Conservation (phyloP, 2,113 vertebrate genomes). For the Acanthochromis polyacanthus region DNA sequence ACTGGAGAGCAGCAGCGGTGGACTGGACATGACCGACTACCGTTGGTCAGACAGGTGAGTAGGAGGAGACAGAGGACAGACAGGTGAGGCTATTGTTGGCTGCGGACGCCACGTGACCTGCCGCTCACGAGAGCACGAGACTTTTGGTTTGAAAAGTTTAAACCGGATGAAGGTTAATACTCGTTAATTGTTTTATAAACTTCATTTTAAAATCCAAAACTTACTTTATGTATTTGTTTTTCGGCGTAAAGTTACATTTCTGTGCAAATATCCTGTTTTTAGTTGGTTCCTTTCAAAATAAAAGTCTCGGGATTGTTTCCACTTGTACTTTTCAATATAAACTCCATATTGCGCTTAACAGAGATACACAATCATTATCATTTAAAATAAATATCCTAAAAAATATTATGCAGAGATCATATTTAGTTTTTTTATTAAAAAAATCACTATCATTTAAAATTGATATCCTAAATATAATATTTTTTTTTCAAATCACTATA, state of each 20-base stretch:
- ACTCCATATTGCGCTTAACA: no score
- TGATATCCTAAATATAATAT: no score
- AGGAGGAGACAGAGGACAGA: not conserved
- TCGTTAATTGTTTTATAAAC: not conserved
- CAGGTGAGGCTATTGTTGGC: no score
- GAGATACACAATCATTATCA: no score
- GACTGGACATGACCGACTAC: conserved; percentile 14
- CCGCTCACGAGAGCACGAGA: not conserved
- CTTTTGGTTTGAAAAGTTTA: not conserved
- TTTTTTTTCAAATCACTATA: no score
- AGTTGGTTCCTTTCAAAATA: not conserved
- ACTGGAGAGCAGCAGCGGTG: not conserved
- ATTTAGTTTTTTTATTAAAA: no score
- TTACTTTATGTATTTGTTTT: not conserved
- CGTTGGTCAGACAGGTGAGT: conserved; percentile 19
- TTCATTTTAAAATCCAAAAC: not conserved
- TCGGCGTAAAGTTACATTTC: not conserved
- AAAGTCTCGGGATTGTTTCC: not conserved
- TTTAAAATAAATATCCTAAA: no score
- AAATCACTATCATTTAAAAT: no score
- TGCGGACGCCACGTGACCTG: no score
- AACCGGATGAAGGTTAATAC: not conserved
- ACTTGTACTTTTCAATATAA: conserved; percentile 15
- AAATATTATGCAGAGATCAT: no score
- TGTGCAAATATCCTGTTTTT: not conserved